These are phyloP conservation scores for Microtus agrestis DNA, from an alignment of 2,797 vertebrate species.

Conservation along the genomic window DNA sequence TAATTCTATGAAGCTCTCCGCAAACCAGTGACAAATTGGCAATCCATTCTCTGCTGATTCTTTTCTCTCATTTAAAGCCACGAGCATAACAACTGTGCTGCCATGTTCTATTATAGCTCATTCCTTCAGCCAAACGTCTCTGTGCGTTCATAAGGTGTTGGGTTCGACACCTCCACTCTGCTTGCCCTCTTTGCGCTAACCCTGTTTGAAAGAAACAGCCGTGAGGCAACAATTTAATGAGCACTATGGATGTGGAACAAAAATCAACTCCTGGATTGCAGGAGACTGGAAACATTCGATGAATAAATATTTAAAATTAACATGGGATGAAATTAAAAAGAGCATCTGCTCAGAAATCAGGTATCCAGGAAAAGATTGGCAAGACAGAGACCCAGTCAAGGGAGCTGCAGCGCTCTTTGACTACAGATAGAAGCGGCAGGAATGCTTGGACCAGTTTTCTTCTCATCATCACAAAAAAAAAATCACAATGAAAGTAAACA, in stretches of 20 bases:
- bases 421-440: slow-evolving; percentile 15
- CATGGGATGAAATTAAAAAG: slow-evolving; percentile 62
- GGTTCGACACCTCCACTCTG: background rate
- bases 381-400: background rate
- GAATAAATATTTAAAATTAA: slow-evolving; percentile 74
- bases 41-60: background rate
- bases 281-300: slow-evolving; percentile 26
- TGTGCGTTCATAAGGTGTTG: background rate
- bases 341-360: slow-evolving; percentile 63
- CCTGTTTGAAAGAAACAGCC: background rate
- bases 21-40: background rate
- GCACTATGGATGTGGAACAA: background rate
- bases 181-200: background rate
- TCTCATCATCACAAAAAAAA: background rate
- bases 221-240: background rate
- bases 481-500: slow-evolving; percentile 48
- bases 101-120: background rate
- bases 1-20: background rate
- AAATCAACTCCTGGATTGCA: slow-evolving; percentile 32
- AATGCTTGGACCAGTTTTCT: slow-evolving; percentile 2
- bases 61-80: background rate
- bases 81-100: background rate
- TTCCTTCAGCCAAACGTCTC: background rate
- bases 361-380: slow-evolving; percentile 46
- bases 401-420: background rate